phyloP scores from a whole-genome alignment of 2,888 invertebrate genomes.

The Trypoxylon attenuatum region DNA sequence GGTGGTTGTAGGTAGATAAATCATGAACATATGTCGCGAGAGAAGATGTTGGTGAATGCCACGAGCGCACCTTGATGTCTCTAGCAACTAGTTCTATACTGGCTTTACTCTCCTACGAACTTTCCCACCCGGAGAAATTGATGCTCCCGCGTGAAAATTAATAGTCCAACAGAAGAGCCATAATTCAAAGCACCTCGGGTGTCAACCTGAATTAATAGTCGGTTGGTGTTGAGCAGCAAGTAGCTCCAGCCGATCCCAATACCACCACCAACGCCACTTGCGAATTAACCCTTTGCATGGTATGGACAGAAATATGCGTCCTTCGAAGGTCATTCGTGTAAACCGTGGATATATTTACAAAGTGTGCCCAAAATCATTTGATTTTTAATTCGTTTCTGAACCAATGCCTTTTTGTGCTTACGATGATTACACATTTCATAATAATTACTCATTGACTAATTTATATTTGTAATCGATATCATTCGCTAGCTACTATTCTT shows the following conservation, averaged over 20 bases:
- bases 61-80: conserved; percentile 41
- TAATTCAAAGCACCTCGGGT: conserved; percentile 54
- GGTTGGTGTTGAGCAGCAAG: no score
- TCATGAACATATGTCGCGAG: conserved; percentile 32
- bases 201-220: conserved; percentile 57
- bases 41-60: conserved; percentile 4
- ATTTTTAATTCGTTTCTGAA: no score
- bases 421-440: no score
- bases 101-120: conserved; percentile 18
- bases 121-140: conserved; percentile 42
- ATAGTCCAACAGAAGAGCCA: conserved; percentile 51
- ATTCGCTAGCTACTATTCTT: no score
- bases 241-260: conserved; percentile 30
- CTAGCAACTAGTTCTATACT: conserved; percentile 33
- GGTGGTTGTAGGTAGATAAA: conserved; percentile 34
- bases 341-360: no score
- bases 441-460: no score
- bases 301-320: no score
- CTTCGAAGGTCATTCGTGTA: no score
- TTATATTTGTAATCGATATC: no score
- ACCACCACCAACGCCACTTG: neutral
- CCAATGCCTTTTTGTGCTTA: no score
- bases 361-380: no score
- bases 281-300: no score
- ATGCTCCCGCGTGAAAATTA: conserved; percentile 39